Conservation (phyloP, 2,888 invertebrate genomes). For the Augochlorella aurata region DNA sequence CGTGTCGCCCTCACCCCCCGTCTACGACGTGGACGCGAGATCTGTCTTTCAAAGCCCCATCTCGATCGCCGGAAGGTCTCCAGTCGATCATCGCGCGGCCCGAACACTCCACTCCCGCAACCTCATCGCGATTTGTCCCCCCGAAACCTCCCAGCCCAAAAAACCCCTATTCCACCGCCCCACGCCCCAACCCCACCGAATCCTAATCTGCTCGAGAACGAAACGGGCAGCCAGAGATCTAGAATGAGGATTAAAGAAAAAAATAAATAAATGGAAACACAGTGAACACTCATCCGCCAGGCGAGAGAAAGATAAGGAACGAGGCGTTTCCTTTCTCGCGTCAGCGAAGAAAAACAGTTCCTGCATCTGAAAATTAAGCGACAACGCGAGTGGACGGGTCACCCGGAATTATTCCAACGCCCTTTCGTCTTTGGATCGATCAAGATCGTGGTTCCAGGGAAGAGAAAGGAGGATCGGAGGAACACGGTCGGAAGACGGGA, state of each 20-base stretch:
- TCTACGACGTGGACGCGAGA: conserved; percentile 60
- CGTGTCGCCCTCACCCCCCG: background rate
- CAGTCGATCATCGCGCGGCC: conserved; percentile 67
- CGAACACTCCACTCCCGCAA: conserved; percentile 59
- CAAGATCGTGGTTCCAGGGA: conserved; percentile 6
- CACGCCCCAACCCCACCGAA: conserved; percentile 45
- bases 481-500: conserved; percentile 44
- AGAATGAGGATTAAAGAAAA: background rate
- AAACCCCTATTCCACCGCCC: conserved; percentile 16
- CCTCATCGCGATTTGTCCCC: conserved; percentile 67
- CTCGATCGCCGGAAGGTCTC: conserved; percentile 61
- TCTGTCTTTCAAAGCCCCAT: conserved; percentile 52
- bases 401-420: conserved; percentile 70
- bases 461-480: background rate
- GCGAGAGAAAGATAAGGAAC: conserved; percentile 46
- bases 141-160: background rate
- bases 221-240: conserved; percentile 52
- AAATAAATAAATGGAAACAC: conserved; percentile 56
- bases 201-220: conserved; percentile 60
- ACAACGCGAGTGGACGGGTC: conserved; percentile 78
- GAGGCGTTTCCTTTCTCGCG: conserved; percentile 63
- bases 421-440: conserved; percentile 61
- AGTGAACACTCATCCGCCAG: conserved; percentile 53
- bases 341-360: conserved; percentile 79
- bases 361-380: conserved; percentile 73